These are phyloP conservation scores for Mustela lutreola DNA, from an alignment of 2,113 vertebrate species.

Conservation along the genomic window DNA sequence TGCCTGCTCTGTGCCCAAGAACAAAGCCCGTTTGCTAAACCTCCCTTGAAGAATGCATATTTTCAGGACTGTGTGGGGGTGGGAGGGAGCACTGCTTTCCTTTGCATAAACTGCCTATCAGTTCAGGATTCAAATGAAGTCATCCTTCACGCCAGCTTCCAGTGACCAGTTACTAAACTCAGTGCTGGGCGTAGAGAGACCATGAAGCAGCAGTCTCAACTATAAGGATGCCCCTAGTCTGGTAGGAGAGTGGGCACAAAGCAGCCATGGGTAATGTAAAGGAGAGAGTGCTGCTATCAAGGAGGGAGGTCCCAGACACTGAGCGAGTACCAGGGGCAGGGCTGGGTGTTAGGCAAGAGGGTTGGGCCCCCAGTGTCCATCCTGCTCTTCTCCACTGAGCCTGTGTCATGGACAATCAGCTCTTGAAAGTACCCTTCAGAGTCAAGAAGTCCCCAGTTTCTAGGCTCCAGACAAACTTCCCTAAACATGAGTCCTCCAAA, in stretches of 20 bases:
- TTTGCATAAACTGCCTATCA: not conserved
- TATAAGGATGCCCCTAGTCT: not conserved
- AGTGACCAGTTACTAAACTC: not conserved
- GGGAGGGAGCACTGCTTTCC: not conserved
- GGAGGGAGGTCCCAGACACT: not conserved
- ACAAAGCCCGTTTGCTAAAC: not conserved
- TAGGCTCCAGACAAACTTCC: not conserved
- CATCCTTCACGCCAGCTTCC: not conserved
- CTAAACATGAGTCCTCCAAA: not conserved
- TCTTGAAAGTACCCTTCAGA: not conserved
- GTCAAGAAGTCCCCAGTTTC: not conserved
- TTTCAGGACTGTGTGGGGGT: not conserved
- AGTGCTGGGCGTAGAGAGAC: not conserved
- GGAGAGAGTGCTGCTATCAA: not conserved
- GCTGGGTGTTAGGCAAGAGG: too few species aligned
- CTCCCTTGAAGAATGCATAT: not conserved
- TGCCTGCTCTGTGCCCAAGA: not conserved
- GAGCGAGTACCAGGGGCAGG: too few species aligned
- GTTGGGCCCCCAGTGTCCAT: too few species aligned
- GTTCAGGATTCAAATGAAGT: not conserved
- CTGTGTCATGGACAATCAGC: rapidly evolving
- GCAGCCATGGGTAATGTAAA: rapidly evolving
- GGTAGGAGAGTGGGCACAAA: not conserved
- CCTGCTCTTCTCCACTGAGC: not conserved
- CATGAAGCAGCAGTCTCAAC: rapidly evolving